These are phyloP conservation scores for Alauda arvensis DNA, from an alignment of 2,797 vertebrate genomes.

Conservation along the genomic window DNA sequence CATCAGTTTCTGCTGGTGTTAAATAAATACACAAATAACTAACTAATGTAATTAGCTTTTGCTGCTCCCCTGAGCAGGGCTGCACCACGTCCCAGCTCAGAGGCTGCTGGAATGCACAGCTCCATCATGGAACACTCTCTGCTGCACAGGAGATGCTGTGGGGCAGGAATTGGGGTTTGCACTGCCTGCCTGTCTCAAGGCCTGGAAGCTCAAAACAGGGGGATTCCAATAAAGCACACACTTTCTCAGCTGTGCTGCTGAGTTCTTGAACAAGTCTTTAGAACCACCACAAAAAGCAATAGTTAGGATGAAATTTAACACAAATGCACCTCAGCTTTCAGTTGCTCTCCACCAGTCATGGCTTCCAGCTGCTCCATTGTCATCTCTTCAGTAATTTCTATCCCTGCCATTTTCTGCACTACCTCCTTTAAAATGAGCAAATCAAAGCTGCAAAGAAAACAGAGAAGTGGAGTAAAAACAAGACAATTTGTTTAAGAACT, in stretches of 20 bases:
- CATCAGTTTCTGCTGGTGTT: neutral
- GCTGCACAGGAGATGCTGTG: neutral
- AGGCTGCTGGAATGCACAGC: neutral
- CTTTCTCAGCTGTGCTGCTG: neutral
- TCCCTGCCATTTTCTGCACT: constrained; percentile 98
- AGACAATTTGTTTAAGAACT: neutral
- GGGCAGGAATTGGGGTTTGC: neutral
- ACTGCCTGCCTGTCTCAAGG: neutral
- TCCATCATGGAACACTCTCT: neutral
- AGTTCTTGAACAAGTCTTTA: neutral
- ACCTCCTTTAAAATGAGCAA: constrained; percentile 97
- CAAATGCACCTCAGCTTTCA: constrained; percentile 90
- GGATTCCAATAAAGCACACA: neutral
- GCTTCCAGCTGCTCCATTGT: constrained; percentile 95
- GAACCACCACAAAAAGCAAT: neutral
- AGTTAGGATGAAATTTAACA: neutral
- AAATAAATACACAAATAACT: too few species aligned
- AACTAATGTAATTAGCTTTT: neutral
- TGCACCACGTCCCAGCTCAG: neutral
- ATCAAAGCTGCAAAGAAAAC: constrained; percentile 85
- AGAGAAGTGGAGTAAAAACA: neutral
- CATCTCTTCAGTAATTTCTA: constrained; percentile 98
- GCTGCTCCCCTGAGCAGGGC: neutral
- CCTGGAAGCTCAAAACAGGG: neutral
- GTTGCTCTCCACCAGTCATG: constrained; percentile 97